Evolutionary conservation across 1,140 invertebrate genomes (phyloP), one percentile per base, ranked within the genome.

Genomic region (Drosophila ercepeae): DNA sequence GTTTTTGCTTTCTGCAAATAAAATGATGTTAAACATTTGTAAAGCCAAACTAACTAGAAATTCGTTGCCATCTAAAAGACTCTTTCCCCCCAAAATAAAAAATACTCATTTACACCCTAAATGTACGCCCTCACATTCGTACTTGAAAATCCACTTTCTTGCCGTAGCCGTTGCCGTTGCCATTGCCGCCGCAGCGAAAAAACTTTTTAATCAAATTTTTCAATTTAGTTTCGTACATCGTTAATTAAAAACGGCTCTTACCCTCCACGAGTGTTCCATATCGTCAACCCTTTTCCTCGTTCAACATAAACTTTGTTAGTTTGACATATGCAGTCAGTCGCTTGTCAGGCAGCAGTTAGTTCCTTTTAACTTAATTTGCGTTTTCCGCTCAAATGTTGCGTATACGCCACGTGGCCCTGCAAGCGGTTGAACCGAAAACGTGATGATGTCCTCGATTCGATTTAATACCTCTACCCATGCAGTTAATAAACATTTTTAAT

Each of bases 191-290:
- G 36, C 41, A 23, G 48, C 45, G 60, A 64, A 70, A 64, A 68
- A 88, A 88, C 59, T 88, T 88, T 88, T 88, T 88, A 88, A 88
- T 88, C 82, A 88, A 88, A 88, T 88, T 88, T 86, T 88, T 82
- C 77, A 88, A 88, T 88, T 82, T 88, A 75, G 70, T 72, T 88
- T 63, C 63, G 60, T 79, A 57, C 75, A 72, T 81, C 75, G 82
- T 88, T 88, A 88, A 88, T 88, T 88, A 88, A 88, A 84, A 88
- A 57, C 48, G 42, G 68, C 55, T 14, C 27, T 13, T 23, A 0
- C 11, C 4, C 18, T n/a, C 32, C 34, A 16, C 36, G 21, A 11
- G n/a, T 19, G 57, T 13, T 32, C 36, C 25, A 61, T 49, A 39
- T 44, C 27, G 14, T 44, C 60, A 34, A 29, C 42, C 27, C 36